Conservation (phyloP, 2,888 invertebrate genomes). For the Pseudococcus viburni region DNA sequence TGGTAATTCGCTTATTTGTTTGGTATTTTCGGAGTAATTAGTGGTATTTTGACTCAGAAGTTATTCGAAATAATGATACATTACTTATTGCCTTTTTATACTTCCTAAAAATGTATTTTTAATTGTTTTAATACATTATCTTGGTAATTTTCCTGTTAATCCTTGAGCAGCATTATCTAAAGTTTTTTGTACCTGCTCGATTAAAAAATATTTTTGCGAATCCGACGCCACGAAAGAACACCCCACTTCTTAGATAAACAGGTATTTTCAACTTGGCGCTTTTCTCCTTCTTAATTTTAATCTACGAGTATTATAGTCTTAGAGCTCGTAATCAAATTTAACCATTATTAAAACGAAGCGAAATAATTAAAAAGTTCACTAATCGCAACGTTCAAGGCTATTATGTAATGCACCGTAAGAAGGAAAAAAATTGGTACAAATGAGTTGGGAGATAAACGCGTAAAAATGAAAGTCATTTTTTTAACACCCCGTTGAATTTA, state of each 20-base stretch:
- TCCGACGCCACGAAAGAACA: not conserved
- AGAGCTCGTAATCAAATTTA: not conserved
- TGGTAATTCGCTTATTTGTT: not conserved
- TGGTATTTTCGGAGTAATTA: not conserved
- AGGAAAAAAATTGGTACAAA: not conserved
- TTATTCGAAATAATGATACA: not conserved
- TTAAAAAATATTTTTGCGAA: not conserved
- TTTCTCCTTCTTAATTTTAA: slow-evolving; percentile 1
- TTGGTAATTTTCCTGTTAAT: not conserved
- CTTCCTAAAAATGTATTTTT: not conserved
- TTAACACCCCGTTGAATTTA: not conserved
- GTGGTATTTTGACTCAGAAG: not conserved
- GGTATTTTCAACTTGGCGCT: not conserved
- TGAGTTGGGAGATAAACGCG: not conserved
- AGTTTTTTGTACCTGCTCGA: not conserved
- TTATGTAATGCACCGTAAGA: not conserved
- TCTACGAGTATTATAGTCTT: not conserved
- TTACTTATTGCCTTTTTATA: not conserved
- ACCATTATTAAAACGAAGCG: not conserved
- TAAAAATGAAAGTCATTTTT: not conserved
- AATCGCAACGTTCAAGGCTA: not conserved
- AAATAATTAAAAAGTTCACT: slow-evolving; percentile 4
- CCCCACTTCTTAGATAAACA: too few relatives aligned
- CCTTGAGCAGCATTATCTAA: not conserved
- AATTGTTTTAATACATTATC: not conserved